Evolutionary conservation across 2,113 vertebrate genomes (phyloP).

Genomic region (Otolemur garnettii): DNA sequence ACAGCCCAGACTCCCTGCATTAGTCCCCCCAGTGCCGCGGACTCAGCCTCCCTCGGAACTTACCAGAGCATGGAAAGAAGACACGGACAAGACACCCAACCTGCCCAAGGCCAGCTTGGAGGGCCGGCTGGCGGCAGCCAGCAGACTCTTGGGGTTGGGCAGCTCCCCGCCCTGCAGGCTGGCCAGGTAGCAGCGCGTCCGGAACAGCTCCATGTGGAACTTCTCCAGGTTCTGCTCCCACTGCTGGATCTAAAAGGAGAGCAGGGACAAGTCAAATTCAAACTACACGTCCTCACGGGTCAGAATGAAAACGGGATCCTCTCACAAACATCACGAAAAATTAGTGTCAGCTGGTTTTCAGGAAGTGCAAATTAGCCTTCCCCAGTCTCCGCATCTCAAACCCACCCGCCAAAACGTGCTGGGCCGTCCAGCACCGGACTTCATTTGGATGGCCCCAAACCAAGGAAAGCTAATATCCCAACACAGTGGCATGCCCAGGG

Average conservation of each 20-base stretch:
- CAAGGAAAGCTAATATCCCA: conserved; percentile 77
- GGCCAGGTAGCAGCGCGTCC: conserved; percentile 97
- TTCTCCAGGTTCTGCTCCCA: conserved; percentile 99
- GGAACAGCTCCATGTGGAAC: conserved; percentile 97
- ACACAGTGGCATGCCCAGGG: conserved; percentile 58
- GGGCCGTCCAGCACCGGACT: conserved; percentile 56
- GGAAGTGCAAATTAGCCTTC: conserved; percentile 67
- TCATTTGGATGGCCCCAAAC: conserved; percentile 68
- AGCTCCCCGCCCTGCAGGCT: conserved; percentile 97
- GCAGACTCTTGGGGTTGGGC: conserved; percentile 97
- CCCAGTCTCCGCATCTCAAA: neutral
- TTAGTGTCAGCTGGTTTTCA: conserved; percentile 66
- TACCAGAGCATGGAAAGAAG: conserved; percentile 98
- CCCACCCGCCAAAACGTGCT: conserved; percentile 40
- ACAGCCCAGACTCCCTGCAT: no score
- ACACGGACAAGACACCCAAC: conserved; percentile 96
- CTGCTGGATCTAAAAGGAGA: conserved; percentile 94
- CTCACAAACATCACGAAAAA: conserved; percentile 72
- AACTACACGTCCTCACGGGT: conserved; percentile 38
- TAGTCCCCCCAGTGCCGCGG: fast-evolving
- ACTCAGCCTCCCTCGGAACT: conserved; percentile 75
- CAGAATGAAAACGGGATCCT: conserved; percentile 5
- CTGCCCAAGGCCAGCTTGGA: conserved; percentile 95
- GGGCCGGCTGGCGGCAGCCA: conserved; percentile 95
- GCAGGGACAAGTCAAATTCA: conserved; percentile 65